Conservation (phyloP, 2,113 vertebrate genomes). For the Leptodactylus fuscus region DNA sequence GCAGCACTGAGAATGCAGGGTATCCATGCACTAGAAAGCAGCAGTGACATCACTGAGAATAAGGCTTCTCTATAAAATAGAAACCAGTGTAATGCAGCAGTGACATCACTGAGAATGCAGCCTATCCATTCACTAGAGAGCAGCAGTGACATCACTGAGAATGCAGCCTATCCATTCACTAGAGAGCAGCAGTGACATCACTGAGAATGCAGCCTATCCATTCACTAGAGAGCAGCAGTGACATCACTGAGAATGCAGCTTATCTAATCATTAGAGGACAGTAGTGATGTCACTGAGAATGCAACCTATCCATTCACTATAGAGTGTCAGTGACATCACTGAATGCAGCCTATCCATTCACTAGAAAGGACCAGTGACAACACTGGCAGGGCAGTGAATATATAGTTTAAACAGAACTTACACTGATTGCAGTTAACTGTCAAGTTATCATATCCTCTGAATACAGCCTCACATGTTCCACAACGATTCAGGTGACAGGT, state of each 20-base stretch:
- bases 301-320: not conserved
- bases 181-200: too few relatives aligned
- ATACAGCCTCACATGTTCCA: slow-evolving; percentile 64
- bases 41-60: slow-evolving; percentile 1
- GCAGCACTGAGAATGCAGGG: not conserved
- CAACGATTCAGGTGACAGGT: slow-evolving; percentile 65
- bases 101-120: not conserved
- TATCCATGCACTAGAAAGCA: not conserved
- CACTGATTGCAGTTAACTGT: slow-evolving; percentile 62
- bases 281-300: not conserved
- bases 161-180: too few relatives aligned
- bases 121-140: too few relatives aligned
- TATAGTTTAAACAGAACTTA: slow-evolving; percentile 23
- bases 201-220: too few relatives aligned
- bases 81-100: not conserved
- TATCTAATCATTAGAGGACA: too few relatives aligned
- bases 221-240: too few relatives aligned
- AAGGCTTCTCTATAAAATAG: not conserved
- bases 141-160: too few relatives aligned
- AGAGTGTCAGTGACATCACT: not conserved
- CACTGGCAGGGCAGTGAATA: not conserved
- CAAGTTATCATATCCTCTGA: slow-evolving; percentile 63
- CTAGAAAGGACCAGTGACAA: not conserved
- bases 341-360: not conserved
- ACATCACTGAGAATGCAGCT: too few relatives aligned